These are phyloP conservation scores for Trachymyrmex cornetzi DNA, from an alignment of 1,140 invertebrate species.

Conservation along the genomic window DNA sequence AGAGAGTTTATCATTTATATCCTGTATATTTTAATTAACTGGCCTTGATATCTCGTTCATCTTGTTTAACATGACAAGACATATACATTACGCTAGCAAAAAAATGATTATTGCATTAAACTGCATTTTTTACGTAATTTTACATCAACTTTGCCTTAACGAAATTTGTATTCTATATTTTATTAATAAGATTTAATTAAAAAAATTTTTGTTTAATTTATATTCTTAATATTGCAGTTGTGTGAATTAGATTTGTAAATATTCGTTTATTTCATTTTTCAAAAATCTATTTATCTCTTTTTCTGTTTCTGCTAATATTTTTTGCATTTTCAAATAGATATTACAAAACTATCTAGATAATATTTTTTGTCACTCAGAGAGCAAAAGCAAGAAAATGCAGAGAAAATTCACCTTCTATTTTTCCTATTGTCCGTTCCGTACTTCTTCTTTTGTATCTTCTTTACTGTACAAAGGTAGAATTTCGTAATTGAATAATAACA, in stretches of 20 bases:
- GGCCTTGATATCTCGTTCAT: conserved; percentile 24
- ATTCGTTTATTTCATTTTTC: background rate
- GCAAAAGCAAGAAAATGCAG: background rate
- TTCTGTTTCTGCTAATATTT: background rate
- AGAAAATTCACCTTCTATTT: background rate
- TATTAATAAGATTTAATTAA: background rate
- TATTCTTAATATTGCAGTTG: background rate
- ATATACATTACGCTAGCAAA: background rate
- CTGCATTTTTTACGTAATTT: background rate
- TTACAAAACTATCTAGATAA: background rate
- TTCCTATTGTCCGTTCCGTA: background rate
- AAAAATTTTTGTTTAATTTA: background rate
- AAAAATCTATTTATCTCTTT: background rate
- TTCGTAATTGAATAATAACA: conserved; percentile 68
- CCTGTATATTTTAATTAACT: conserved; percentile 3
- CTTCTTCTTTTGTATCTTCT: conserved; percentile 10
- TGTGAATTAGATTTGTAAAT: background rate
- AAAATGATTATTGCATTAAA: background rate
- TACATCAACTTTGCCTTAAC: background rate
- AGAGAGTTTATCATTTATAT: conserved; percentile 33
- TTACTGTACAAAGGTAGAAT: background rate
- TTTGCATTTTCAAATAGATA: conserved; percentile 13
- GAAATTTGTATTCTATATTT: background rate
- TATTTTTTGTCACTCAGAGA: background rate
- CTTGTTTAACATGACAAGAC: background rate